Evolutionary conservation across 2,797 vertebrate genomes (phyloP), one percentile per base, ranked within the genome.

Genomic region (Phrynocephalus forsythii): DNA sequence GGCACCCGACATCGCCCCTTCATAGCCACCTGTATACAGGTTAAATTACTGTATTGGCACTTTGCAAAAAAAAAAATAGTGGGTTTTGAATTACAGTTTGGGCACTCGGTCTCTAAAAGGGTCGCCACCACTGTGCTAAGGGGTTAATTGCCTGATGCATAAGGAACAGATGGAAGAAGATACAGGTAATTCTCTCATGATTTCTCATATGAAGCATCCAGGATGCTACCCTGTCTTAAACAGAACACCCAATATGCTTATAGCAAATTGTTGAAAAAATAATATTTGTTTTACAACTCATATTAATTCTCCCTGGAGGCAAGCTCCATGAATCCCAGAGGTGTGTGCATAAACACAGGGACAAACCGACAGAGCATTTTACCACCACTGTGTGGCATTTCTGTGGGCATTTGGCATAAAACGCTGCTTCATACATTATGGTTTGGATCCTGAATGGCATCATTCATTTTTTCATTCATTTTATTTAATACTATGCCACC

Each of bases 251-350:
- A 4, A 44, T 63, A 67, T 77, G 60, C 66, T 77, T 85, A 75
- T 50, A 48, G 8, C 60, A 66, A 67, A 20, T 68, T 79, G 66
- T 26, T 13, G 20, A 69, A 85, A 79, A 33, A 50, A 78, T 48
- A 24, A 50, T 33, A 79, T 26, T 79, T 50, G 77, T 15, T 30
- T 83, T 28, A 83, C n/a, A 56, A 38, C 15, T 28, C 48, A 71
- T 15, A 33, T n/a, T 28, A 30, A 20, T 79, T 56, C 48, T 33
- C 18, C 38, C 22, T 38, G 44, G 66, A 15, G n/a, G 15, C 67
- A 86, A 18, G 6, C 63, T 85, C 75, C n/a, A 50, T 85, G 63
- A 78, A 85, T 68, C 60, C 68, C 63, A 79, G 22, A 68, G 67
- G 26, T 30, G 24, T 24, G 7, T 33, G 44, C 44, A 33, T n/a